Percentiles rank a stretch among this genome's conserved stretches.
Evolutionary conservation across 2,888 invertebrate species (phyloP).

Genomic region (Scaeva pyrastri): DNA sequence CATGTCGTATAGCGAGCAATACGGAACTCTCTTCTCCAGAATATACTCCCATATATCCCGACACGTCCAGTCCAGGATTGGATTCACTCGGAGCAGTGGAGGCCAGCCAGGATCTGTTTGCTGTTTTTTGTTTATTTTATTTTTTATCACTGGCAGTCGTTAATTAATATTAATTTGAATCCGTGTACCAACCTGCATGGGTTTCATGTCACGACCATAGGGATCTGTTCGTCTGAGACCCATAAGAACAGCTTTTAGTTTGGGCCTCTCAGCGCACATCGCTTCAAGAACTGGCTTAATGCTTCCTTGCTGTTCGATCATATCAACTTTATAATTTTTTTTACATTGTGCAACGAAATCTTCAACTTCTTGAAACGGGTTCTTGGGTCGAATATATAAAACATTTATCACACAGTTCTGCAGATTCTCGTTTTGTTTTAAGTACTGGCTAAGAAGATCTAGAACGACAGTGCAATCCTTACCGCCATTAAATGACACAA

Average conservation of each 20-base stretch:
- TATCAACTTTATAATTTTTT: slow-evolving; percentile 89
- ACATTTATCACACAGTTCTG: slow-evolving; percentile 82
- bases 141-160: neutral
- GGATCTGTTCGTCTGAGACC: slow-evolving; percentile 96
- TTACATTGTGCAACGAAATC: slow-evolving; percentile 90
- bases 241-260: slow-evolving; percentile 94
- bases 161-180: neutral
- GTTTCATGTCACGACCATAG: slow-evolving; percentile 87
- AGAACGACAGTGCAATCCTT: slow-evolving; percentile 98
- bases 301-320: slow-evolving; percentile 88
- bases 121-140: slow-evolving; percentile 82
- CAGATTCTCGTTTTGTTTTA: slow-evolving; percentile 81
- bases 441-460: slow-evolving; percentile 85
- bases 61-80: slow-evolving; percentile 96
- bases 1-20: slow-evolving; percentile 94
- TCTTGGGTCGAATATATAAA: slow-evolving; percentile 92
- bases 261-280: slow-evolving; percentile 86
- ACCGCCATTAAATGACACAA: slow-evolving; percentile 98
- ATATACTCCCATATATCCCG: slow-evolving; percentile 96
- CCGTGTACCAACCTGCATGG: slow-evolving; percentile 87
- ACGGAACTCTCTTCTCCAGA: slow-evolving; percentile 90
- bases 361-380: slow-evolving; percentile 94
- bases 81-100: slow-evolving; percentile 93
- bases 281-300: slow-evolving; percentile 89
- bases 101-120: slow-evolving; percentile 97